Evolutionary conservation across 2,797 vertebrate genomes (phyloP).

Genomic region (Rhinichthys osculus): DNA sequence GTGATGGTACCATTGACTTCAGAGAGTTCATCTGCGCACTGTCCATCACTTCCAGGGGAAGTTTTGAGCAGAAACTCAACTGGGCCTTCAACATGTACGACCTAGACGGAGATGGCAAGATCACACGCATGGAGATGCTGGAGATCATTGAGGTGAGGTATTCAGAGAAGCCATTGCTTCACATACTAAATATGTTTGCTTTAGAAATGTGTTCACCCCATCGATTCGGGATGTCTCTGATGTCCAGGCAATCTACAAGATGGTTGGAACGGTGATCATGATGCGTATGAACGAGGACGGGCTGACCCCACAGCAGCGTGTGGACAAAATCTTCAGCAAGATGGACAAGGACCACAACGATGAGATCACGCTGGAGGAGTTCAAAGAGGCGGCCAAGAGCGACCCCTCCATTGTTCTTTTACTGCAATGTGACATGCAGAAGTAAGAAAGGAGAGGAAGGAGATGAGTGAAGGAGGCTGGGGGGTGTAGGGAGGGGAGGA

Average conservation of each 20-base stretch:
- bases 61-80: constrained; percentile 90
- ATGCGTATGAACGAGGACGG: constrained; percentile 99
- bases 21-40: constrained; percentile 91
- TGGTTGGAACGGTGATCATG: constrained; percentile 99
- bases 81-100: constrained; percentile 95
- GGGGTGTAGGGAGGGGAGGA: constrained; percentile 35
- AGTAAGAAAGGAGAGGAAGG: constrained; percentile 76
- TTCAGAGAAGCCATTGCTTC: not conserved
- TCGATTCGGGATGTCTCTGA: not conserved
- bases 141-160: constrained; percentile 88
- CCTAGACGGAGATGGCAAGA: constrained; percentile 88
- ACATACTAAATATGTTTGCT: not conserved
- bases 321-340: constrained; percentile 99
- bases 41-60: constrained; percentile 88
- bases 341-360: constrained; percentile 99
- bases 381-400: constrained; percentile 96
- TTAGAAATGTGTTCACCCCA: not conserved
- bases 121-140: constrained; percentile 89
- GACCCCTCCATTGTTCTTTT: constrained; percentile 96
- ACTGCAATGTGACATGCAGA: constrained; percentile 97
- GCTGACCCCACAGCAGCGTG: constrained; percentile 94
- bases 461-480: constrained; percentile 33
- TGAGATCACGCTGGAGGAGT: constrained; percentile 96
- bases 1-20: constrained; percentile 90
- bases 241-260: constrained; percentile 95